Conservation (phyloP, 2,888 invertebrate species). For the Silvanus unidentatus region DNA sequence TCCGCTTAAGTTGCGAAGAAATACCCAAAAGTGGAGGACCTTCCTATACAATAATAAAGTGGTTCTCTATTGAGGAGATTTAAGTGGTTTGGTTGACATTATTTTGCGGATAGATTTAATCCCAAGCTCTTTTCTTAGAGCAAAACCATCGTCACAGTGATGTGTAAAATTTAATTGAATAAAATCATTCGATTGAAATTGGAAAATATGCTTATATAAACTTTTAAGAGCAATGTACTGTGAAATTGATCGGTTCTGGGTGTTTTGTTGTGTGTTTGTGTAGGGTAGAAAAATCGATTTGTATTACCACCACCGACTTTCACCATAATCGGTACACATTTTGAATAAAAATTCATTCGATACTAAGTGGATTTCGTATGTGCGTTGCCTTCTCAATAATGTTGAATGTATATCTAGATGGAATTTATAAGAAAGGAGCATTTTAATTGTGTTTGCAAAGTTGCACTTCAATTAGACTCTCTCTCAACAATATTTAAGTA, state of each 20-base stretch:
- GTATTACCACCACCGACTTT: not conserved
- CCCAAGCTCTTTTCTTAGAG: not conserved
- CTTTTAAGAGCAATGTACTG: slow-evolving; percentile 39
- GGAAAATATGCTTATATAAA: slow-evolving; percentile 32
- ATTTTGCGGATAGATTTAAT: not conserved
- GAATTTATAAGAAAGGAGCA: no score
- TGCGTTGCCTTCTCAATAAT: no score
- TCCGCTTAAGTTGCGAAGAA: slow-evolving; percentile 27
- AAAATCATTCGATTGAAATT: slow-evolving; percentile 28
- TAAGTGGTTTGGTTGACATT: slow-evolving; percentile 31
- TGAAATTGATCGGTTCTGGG: slow-evolving; percentile 46
- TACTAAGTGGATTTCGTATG: no score
- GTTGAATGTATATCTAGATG: no score
- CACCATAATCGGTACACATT: no score
- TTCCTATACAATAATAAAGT: slow-evolving; percentile 16
- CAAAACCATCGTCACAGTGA: not conserved
- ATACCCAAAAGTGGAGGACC: slow-evolving; percentile 19
- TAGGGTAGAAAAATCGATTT: slow-evolving; percentile 21
- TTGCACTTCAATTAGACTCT: slow-evolving; percentile 31
- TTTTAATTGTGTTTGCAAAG: not conserved
- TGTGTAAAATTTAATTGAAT: slow-evolving; percentile 28
- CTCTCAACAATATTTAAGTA: slow-evolving; percentile 28
- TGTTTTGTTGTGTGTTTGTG: not conserved
- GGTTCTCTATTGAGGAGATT: slow-evolving; percentile 21
- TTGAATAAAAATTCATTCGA: no score